Base-by-base conservation (phyloP, 2,888 invertebrate genomes). In the Drosophila austrosaltans region DNA sequence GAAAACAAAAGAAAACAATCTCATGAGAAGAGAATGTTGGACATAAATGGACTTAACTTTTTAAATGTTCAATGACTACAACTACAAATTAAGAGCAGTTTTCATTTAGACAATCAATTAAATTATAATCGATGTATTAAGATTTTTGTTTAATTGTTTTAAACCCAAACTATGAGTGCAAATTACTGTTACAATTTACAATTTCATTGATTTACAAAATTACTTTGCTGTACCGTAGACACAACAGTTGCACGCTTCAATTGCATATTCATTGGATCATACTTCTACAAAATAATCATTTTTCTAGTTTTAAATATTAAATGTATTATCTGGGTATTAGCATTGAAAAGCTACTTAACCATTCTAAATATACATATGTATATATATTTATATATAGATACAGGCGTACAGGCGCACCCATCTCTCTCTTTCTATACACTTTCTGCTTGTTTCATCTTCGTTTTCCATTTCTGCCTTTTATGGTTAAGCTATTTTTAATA, bases 401-500 rank as follows among this genome's bases (percentile, higher is more conserved):
- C n/a, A n/a, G n/a, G n/a, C n/a, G n/a, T n/a, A n/a, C n/a, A n/a
- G n/a, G n/a, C n/a, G 16, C 16, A 16, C 16, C 16, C 16, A 16
- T 44, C 48, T 48, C 1, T 10, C 48, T 12, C 22, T 48, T n/a
- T 4, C 12, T 40, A 3, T 25, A 10, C 44, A 1, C 8, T 8
- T 8, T 44, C 44, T n/a, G 7, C 5, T 36, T 8, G 8, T 36
- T 36, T 40, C n/a, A n/a, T n/a, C n/a, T n/a, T 40, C n/a, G 22
- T 22, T 48, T 48, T 48, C 12, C 12, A 10, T 25, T 8, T 36
- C 10, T 8, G 36, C 36, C 10, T 22, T 7, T 22, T 48, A 22
- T 48, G 20, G 20, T 48, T 58, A 69, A 53, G 69, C 72, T 61
- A 28, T 74, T 72, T 68, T 74, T 72, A 72, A 74, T 56, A 74